Evolutionary conservation across 2,113 vertebrate genomes (phyloP).

Genomic region (Gallinago jamesoni): DNA sequence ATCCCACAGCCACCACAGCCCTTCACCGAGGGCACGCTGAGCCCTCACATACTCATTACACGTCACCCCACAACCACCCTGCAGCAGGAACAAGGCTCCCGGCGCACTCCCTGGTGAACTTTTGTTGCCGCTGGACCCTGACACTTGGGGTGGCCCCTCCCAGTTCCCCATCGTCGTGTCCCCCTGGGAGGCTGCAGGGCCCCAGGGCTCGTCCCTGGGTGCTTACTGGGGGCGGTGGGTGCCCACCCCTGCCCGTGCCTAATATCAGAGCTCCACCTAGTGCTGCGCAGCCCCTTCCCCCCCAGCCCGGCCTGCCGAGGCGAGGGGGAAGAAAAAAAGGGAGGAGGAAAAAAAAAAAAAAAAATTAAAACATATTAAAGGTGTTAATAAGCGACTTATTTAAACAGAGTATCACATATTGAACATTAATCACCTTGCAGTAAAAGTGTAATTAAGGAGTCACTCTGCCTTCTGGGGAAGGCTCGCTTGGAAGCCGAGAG

Average conservation of each 20-base stretch:
- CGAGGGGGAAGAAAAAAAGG: neutral
- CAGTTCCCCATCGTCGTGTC: neutral
- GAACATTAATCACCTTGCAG: slow-evolving; percentile 73
- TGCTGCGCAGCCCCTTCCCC: slow-evolving; percentile 20
- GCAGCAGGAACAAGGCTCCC: fast-evolving
- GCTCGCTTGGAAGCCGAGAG: slow-evolving; percentile 59
- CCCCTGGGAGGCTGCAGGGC: fast-evolving
- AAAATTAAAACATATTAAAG: slow-evolving; percentile 68
- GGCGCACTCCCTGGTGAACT: fast-evolving
- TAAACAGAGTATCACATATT: slow-evolving; percentile 71
- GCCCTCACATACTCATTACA: fast-evolving
- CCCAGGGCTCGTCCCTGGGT: neutral
- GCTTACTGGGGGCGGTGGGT: neutral
- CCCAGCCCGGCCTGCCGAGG: neutral
- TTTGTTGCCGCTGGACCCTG: fast-evolving
- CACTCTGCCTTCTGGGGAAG: slow-evolving; percentile 65
- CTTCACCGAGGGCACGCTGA: fast-evolving
- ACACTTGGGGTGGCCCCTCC: fast-evolving
- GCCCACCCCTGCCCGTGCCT: neutral
- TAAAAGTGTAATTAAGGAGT: slow-evolving; percentile 73
- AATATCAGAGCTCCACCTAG: slow-evolving; percentile 73
- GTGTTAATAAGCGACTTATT: slow-evolving; percentile 68
- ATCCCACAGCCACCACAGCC: fast-evolving
- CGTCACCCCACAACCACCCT: fast-evolving
- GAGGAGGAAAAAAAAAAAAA: neutral